These are phyloP conservation scores for Crotalus tigris DNA, from an alignment of 2,113 vertebrate genomes.

Conservation along the genomic window DNA sequence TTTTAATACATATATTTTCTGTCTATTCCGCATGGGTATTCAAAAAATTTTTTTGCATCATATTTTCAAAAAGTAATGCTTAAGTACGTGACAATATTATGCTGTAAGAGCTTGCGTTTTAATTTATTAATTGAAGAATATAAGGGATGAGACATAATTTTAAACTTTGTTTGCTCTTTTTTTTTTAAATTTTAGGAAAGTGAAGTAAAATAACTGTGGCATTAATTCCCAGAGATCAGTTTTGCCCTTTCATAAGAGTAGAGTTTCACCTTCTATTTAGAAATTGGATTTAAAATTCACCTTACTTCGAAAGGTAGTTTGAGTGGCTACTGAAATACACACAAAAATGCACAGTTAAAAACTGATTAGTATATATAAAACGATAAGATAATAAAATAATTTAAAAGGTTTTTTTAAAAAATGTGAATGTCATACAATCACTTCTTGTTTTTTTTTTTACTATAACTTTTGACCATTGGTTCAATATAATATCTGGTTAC, in stretches of 20 bases:
- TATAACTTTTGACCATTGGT: not conserved
- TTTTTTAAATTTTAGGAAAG: not conserved
- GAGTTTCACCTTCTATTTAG: not conserved
- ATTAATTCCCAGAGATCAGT: not conserved
- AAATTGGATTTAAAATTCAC: not conserved
- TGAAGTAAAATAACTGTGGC: not conserved
- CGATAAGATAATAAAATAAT: not conserved
- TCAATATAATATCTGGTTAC: not conserved
- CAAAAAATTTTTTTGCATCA: not conserved
- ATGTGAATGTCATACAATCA: not conserved
- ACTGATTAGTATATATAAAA: not conserved
- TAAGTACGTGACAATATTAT: not conserved
- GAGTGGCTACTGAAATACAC: not conserved
- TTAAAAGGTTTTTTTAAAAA: not conserved
- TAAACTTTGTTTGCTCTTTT: not conserved
- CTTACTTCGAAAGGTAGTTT: not conserved
- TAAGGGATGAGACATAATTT: not conserved
- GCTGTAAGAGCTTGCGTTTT: not conserved
- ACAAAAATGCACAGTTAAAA: not conserved
- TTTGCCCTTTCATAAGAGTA: not conserved
- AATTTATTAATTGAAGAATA: not conserved
- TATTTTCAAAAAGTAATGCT: conserved; percentile 1
- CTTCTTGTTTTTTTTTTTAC: not conserved
- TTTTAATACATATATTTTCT: conserved; percentile 38
- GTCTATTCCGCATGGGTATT: not conserved